A percentile compares a stretch with the other conserved stretches of the same genome.
phyloP scores from a whole-genome alignment of 2,888 invertebrate species.

The Stenodera caucasica region DNA sequence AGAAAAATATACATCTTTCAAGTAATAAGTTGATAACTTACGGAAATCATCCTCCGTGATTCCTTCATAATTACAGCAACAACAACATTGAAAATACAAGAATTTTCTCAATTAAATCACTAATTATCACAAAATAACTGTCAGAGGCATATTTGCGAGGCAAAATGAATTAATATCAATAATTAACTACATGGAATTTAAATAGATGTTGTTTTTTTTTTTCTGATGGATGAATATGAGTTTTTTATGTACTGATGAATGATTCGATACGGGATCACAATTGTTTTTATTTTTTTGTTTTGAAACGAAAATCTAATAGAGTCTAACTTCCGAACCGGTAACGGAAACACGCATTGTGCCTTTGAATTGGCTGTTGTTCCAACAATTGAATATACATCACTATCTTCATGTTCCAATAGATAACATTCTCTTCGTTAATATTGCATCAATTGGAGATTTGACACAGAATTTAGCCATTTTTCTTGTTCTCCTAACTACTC shows the following conservation, averaged over 20 bases:
- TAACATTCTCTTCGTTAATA: neutral
- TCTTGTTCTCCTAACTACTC: neutral
- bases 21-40: constrained; percentile 28
- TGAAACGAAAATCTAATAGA: constrained; percentile 17
- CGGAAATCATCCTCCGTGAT: constrained; percentile 35
- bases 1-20: neutral
- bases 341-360: constrained; percentile 11
- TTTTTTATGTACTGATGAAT: neutral
- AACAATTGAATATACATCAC: constrained; percentile 17
- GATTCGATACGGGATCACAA: constrained; percentile 10
- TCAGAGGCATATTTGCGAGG: constrained; percentile 19
- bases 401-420: constrained; percentile 1
- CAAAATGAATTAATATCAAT: constrained; percentile 33
- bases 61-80: constrained; percentile 32
- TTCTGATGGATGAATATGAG: too few relatives aligned
- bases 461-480: neutral
- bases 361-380: constrained; percentile 18
- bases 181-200: constrained; percentile 13
- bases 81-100: constrained; percentile 10
- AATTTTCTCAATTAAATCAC: constrained; percentile 21
- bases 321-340: constrained; percentile 23
- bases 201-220: too few relatives aligned
- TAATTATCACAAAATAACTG: constrained; percentile 16
- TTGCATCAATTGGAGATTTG: too few relatives aligned
- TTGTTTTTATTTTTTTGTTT: constrained; percentile 15